A percentile compares a stretch with the other conserved stretches of the same genome.
Conservation (phyloP, 1,140 invertebrate genomes). For the Gonioctena quinquepunctata region DNA sequence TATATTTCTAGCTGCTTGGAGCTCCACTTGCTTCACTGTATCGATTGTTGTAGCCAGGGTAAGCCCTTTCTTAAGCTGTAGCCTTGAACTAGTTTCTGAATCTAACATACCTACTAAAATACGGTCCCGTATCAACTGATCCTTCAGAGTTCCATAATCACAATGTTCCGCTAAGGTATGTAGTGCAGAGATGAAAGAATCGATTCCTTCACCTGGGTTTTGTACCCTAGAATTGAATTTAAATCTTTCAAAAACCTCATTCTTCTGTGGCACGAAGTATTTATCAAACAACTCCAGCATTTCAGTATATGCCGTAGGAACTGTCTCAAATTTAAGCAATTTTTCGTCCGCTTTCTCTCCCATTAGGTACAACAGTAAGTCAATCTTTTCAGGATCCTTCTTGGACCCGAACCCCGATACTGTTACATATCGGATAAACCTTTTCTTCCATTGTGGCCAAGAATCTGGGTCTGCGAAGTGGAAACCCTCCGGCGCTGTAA, state of each 20-base stretch:
- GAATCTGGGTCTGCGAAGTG: neutral
- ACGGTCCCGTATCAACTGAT: neutral
- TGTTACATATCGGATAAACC: neutral
- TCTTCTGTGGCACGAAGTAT: neutral
- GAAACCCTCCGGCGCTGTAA: too few species aligned
- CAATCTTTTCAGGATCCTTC: neutral
- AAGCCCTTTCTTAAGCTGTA: neutral
- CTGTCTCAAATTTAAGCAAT: neutral
- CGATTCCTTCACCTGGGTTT: neutral
- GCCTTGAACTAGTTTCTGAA: neutral
- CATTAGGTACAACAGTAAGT: neutral
- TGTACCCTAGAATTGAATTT: neutral
- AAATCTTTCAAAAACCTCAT: neutral
- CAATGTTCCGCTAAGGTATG: neutral
- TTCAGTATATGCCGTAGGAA: neutral
- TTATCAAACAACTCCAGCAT: neutral
- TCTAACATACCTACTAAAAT: neutral
- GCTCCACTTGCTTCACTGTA: too few species aligned
- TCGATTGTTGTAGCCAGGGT: too few species aligned
- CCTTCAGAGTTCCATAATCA: neutral
- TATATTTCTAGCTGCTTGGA: too few species aligned
- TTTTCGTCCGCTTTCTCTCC: neutral
- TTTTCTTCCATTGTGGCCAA: neutral
- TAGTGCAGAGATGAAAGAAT: neutral
- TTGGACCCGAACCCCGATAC: neutral